Percentiles rank a stretch among this genome's conserved stretches.
Conservation (phyloP, 2,113 vertebrate species). For the Tachuris rubrigastra region DNA sequence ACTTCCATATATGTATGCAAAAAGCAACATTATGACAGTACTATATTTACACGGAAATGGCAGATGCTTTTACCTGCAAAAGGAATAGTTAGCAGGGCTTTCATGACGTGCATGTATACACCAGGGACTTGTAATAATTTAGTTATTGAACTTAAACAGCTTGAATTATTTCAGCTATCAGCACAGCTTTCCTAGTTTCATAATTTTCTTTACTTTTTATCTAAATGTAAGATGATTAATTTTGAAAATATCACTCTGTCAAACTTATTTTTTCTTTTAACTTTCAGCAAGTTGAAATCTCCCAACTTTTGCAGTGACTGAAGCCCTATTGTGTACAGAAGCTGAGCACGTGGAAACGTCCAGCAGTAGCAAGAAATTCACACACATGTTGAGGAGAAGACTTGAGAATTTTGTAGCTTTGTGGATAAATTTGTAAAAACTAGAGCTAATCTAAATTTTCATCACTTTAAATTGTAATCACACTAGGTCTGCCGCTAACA, state of each 20-base stretch:
- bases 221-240: not conserved
- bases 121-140: not conserved
- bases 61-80: not conserved
- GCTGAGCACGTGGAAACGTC: not conserved
- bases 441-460: not conserved
- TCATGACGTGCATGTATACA: not conserved
- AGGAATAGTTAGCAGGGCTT: not conserved
- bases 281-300: not conserved
- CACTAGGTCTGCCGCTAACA: not conserved
- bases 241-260: not conserved
- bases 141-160: not conserved
- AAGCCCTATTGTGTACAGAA: not conserved
- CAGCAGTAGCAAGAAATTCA: not conserved
- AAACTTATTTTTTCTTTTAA: not conserved
- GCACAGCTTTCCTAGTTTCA: not conserved
- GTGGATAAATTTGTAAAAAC: not conserved
- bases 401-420: not conserved
- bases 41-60: not conserved
- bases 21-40: not conserved
- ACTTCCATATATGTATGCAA: not conserved
- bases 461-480: not conserved
- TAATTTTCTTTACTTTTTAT: not conserved
- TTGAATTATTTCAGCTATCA: not conserved
- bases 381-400: accelerated
- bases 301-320: not conserved